Evolutionary conservation across 2,797 vertebrate species (phyloP), one percentile per base, ranked within the genome.

Genomic region (Dipus sagitta): DNA sequence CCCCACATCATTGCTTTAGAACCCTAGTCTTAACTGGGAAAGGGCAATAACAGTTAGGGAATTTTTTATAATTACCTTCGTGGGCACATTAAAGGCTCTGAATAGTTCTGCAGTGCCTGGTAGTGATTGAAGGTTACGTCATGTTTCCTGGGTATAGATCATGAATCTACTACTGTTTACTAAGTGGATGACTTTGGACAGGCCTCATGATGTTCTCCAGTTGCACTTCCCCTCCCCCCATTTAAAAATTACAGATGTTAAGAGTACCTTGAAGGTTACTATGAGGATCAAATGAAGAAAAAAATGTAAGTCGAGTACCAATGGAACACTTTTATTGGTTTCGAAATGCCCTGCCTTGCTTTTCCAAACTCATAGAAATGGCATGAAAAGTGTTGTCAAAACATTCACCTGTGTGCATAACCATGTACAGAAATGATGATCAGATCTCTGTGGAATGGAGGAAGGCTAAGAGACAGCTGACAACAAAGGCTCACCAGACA

Each of bases 231-330:
- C 52, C 38, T 38, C 38, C 38, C 38, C 76, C 89, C 21, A 74
- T 74, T 68, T 90, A 17, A 93, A 92, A 85, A 83, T 12, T 54
- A 32, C 84, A 85, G 30, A 86, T 14, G 79, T 30, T 70, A 88
- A 91, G 47, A 76, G 3, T 47, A 60, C 0, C 10, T 67, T 72
- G 13, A 13, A 20, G n/a, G 34, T 28, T 62, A 79, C 67, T 24
- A 10, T 62, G 54, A 86, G 32, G 13, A n/a, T 47, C 62, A 92
- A 76, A 76, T 60, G 14, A 86, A 65, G 75, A 54, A 42, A 71
- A 38, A 38, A 38, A 38, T 38, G 6, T 6, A 38, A 79, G 30
- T 13, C 28, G 65, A 80, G 24, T 47, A 80, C 24, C 74, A 81
- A 67, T 9, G 17, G 20, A 62, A n/a, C 17, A 18, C 23, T 74